Percentiles rank a stretch among this genome's conserved stretches.
Evolutionary conservation across 2,113 vertebrate species (phyloP).

Genomic region (Manacus vitellinus): DNA sequence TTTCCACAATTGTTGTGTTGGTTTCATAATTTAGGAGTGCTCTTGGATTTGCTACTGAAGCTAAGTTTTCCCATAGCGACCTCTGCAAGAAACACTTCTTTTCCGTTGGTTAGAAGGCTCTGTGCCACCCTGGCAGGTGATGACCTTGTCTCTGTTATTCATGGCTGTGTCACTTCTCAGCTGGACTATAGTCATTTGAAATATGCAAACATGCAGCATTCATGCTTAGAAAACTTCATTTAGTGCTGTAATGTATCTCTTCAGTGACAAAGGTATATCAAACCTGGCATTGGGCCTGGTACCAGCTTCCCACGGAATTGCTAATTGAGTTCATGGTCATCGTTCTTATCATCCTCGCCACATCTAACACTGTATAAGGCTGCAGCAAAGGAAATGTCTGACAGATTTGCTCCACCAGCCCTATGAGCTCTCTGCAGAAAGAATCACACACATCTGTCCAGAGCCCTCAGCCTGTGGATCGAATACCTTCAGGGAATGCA

Average conservation of each 20-base stretch:
- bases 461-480: neutral
- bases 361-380: neutral
- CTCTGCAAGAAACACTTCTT: neutral
- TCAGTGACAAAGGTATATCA: slow-evolving; percentile 45
- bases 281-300: slow-evolving; percentile 44
- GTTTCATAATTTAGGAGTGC: neutral
- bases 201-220: slow-evolving; percentile 23
- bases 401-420: neutral
- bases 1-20: neutral
- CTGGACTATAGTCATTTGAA: slow-evolving; percentile 47
- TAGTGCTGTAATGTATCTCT: slow-evolving; percentile 55
- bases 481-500: neutral
- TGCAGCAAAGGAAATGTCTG: neutral
- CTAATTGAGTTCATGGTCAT: slow-evolving; percentile 37
- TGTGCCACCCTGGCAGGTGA: slow-evolving; percentile 15
- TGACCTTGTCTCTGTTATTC: slow-evolving; percentile 40
- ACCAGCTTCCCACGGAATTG: slow-evolving; percentile 38
- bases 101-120: neutral
- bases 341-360: neutral
- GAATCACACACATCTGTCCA: neutral
- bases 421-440: neutral
- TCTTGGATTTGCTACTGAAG: neutral
- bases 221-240: slow-evolving; percentile 50
- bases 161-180: slow-evolving; percentile 43
- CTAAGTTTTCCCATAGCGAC: neutral